Evolutionary conservation across 2,888 invertebrate genomes (phyloP).

Genomic region (Hirtodrosophila duncani): DNA sequence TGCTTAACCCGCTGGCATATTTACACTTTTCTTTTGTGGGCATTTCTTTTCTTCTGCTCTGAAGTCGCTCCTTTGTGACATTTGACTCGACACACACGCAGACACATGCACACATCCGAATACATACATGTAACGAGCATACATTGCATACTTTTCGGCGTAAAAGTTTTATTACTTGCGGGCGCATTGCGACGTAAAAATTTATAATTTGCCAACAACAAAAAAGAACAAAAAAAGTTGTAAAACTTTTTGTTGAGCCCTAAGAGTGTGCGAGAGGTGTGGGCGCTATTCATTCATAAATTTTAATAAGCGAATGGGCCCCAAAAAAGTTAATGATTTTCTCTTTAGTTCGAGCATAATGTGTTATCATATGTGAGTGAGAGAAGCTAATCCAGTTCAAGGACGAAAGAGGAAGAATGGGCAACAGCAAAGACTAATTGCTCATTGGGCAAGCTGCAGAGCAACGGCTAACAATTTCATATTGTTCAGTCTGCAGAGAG

Average conservation of each 20-base stretch:
- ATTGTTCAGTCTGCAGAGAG: too few species aligned
- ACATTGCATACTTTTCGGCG: conserved; percentile 52
- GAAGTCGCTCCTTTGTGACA: conserved; percentile 51
- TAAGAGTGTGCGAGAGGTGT: background rate
- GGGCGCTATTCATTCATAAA: conserved; percentile 39
- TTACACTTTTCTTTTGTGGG: conserved; percentile 57
- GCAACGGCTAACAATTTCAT: too few species aligned
- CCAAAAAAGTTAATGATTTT: conserved; percentile 8
- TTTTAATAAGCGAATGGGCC: conserved; percentile 44
- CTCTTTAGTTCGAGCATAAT: conserved; percentile 30
- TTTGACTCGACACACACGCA: conserved; percentile 46
- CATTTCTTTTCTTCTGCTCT: conserved; percentile 47
- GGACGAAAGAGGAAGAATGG: too few species aligned
- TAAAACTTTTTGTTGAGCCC: conserved; percentile 41
- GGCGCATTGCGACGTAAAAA: conserved; percentile 17
- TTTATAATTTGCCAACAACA: conserved; percentile 53
- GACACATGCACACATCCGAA: conserved; percentile 1
- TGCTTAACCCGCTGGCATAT: conserved; percentile 60
- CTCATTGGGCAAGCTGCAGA: too few species aligned
- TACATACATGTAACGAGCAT: conserved; percentile 42
- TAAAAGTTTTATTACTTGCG: conserved; percentile 56
- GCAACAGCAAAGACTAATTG: too few species aligned
- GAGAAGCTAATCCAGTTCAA: background rate
- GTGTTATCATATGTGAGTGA: conserved; percentile 36
- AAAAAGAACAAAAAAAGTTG: too few species aligned